Conservation (phyloP, 2,797 vertebrate species). For the Myotis vivesi region DNA sequence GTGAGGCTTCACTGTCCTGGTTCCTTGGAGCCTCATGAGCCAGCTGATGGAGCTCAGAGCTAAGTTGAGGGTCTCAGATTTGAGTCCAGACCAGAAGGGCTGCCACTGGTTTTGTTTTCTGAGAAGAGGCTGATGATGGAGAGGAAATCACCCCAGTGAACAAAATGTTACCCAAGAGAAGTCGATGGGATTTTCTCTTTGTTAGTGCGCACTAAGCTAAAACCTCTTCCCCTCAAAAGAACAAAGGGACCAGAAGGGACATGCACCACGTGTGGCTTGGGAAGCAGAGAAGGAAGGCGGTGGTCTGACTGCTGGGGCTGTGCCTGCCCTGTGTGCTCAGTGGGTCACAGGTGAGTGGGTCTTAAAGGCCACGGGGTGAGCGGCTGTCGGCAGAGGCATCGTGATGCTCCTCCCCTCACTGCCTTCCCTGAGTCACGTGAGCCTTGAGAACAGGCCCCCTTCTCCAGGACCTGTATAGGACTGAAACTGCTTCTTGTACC, state of each 20-base stretch:
- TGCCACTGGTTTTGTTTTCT: not conserved
- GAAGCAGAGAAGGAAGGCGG: not conserved
- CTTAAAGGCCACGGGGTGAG: fast-evolving
- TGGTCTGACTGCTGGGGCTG: not conserved
- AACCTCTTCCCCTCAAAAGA: not conserved
- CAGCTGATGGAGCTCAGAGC: not conserved
- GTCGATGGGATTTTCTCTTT: not conserved
- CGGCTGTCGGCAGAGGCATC: not conserved
- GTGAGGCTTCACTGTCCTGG: not conserved
- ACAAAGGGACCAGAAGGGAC: not conserved
- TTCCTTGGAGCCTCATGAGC: not conserved
- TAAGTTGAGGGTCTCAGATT: not conserved
- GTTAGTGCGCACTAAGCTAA: not conserved
- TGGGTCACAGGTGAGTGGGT: not conserved
- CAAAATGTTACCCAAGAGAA: not conserved
- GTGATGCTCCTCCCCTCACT: not conserved
- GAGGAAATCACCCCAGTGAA: not conserved
- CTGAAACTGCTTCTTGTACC: not conserved
- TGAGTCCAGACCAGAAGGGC: not conserved
- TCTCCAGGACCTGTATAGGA: not conserved
- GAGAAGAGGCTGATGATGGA: not conserved
- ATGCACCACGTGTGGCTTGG: not conserved
- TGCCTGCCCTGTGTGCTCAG: not conserved
- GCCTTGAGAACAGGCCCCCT: not conserved
- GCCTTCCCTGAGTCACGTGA: not conserved